Evolutionary conservation across 2,888 invertebrate species (phyloP).

Genomic region (Melangyna quadrimaculata): DNA sequence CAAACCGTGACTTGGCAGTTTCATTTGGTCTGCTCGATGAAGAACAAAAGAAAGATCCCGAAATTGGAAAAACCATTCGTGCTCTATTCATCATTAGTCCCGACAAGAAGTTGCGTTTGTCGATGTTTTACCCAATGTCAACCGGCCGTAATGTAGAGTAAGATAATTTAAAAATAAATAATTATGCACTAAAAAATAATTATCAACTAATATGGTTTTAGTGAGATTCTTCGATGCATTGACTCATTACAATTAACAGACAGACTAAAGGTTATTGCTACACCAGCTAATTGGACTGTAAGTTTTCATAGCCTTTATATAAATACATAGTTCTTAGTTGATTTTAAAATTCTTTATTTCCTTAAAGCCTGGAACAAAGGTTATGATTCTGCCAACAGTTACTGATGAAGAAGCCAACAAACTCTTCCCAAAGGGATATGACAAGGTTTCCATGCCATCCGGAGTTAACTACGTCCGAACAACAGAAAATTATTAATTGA

Average conservation of each 20-base stretch:
- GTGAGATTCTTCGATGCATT: constrained; percentile 91
- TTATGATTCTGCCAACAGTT: constrained; percentile 90
- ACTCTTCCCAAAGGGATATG: constrained; percentile 87
- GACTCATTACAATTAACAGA: constrained; percentile 91
- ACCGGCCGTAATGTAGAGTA: constrained; percentile 93
- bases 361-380: constrained; percentile 85
- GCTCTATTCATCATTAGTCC: constrained; percentile 91
- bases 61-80: constrained; percentile 87
- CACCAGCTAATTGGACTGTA: constrained; percentile 93
- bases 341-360: background rate
- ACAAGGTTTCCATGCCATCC: constrained; percentile 87
- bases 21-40: constrained; percentile 91
- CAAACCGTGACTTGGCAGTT: constrained; percentile 86
- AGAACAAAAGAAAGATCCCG: constrained; percentile 85
- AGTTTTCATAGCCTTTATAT: constrained; percentile 74
- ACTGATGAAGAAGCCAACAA: constrained; percentile 85
- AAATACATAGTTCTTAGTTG: background rate
- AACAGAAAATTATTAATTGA: constrained; percentile 84
- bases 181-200: background rate
- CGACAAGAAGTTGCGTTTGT: constrained; percentile 88
- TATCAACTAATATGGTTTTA: constrained; percentile 76
- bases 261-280: constrained; percentile 87
- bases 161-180: constrained; percentile 77
- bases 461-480: constrained; percentile 89
- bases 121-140: constrained; percentile 92